These are phyloP conservation scores for Apostichopus parvimensis DNA, from an alignment of 35 echinoderm and acorn worm species.

Conservation along the genomic window DNA sequence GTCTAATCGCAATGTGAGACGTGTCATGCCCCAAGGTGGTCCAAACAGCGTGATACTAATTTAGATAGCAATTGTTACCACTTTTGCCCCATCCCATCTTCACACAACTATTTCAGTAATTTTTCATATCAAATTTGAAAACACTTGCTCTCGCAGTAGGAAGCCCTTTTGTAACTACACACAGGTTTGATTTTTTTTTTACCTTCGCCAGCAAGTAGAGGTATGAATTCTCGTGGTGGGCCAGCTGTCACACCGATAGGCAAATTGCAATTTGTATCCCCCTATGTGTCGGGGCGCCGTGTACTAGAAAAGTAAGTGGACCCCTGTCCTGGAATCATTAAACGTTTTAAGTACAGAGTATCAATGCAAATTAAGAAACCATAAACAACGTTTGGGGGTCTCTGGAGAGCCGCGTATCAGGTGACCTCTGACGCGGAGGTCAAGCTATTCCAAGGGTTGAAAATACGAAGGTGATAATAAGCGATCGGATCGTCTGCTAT, in stretches of 20 bases:
- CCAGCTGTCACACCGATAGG: slow-evolving; percentile 32
- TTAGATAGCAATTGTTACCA: slow-evolving; percentile 66
- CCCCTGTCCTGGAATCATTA: slow-evolving; percentile 50
- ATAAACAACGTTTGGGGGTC: slow-evolving; percentile 61
- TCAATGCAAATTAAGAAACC: slow-evolving; percentile 52
- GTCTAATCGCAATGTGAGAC: slow-evolving; percentile 48
- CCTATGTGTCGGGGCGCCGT: slow-evolving; percentile 47
- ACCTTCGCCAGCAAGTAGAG: not conserved
- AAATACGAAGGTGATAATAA: slow-evolving; percentile 44
- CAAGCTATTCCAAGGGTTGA: slow-evolving; percentile 1
- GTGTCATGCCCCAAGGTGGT: slow-evolving; percentile 52
- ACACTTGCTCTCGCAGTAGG: slow-evolving; percentile 54
- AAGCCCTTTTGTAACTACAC: slow-evolving; percentile 30
- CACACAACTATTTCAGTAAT: slow-evolving; percentile 65
- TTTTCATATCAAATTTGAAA: slow-evolving; percentile 72
- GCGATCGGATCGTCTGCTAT: slow-evolving; percentile 1
- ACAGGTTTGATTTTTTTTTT: not conserved
- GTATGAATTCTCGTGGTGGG: not conserved
- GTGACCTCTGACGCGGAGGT: slow-evolving; percentile 44
- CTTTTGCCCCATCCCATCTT: slow-evolving; percentile 49
- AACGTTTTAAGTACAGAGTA: slow-evolving; percentile 37
- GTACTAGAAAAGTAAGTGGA: slow-evolving; percentile 51
- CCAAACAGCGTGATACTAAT: slow-evolving; percentile 39
- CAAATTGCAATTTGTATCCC: slow-evolving; percentile 56
- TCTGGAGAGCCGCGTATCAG: slow-evolving; percentile 16